phyloP scores from a whole-genome alignment of 1,140 invertebrate genomes.

The Brachionus rubens region DNA sequence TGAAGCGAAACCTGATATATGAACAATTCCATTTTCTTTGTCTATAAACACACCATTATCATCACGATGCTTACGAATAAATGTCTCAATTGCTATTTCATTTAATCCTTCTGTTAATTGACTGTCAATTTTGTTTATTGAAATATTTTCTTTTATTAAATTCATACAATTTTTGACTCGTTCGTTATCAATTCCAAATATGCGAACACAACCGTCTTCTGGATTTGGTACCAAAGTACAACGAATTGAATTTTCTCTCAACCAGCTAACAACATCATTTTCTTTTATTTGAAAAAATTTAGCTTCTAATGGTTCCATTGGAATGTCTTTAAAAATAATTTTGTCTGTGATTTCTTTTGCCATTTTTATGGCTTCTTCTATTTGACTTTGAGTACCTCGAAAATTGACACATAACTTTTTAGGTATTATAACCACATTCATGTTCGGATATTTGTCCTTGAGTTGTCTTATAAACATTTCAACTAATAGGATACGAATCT shows the following conservation, averaged over 20 bases:
- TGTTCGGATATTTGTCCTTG: neutral
- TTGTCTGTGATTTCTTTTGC: neutral
- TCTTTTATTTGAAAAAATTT: neutral
- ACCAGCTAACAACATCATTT: slow-evolving; percentile 8
- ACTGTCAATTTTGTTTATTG: neutral
- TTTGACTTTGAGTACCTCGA: neutral
- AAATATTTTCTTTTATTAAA: neutral
- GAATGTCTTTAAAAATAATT: neutral
- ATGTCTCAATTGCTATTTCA: neutral
- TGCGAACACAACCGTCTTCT: neutral
- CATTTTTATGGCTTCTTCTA: neutral
- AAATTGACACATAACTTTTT: neutral
- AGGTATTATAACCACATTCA: neutral
- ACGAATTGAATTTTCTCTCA: neutral
- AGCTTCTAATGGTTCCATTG: neutral
- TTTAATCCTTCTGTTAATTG: neutral
- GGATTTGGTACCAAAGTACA: neutral
- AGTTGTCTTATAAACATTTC: neutral
- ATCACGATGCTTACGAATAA: neutral
- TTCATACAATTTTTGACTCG: neutral
- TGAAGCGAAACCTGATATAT: neutral
- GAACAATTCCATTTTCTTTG: neutral
- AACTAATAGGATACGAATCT: slow-evolving; percentile 16
- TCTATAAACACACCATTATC: neutral
- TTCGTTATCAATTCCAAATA: neutral